A percentile compares a stretch with the other conserved stretches of the same genome.
Conservation (phyloP, 2,888 invertebrate species). For the Epistrophe grossulariae region DNA sequence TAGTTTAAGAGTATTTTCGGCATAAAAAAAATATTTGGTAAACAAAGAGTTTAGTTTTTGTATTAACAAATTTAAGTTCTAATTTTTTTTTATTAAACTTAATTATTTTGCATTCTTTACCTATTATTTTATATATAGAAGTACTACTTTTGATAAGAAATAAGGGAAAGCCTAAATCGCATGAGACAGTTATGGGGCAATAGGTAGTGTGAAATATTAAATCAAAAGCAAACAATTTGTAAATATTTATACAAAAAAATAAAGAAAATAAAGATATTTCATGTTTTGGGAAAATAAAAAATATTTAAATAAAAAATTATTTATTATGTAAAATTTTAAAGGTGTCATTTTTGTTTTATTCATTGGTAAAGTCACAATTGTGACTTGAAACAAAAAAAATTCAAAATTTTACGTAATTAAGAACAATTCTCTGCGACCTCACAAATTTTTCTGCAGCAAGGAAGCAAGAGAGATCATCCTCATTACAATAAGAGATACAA, state of each 20-base stretch:
- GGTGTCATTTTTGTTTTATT: neutral
- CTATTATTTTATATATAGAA: conserved; percentile 3
- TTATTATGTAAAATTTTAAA: conserved; percentile 63
- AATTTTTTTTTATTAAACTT: conserved; percentile 28
- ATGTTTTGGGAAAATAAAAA: conserved; percentile 54
- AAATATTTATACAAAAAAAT: conserved; percentile 63
- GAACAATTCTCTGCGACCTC: too few relatives aligned
- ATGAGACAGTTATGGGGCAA: conserved; percentile 34
- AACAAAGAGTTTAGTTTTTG: conserved; percentile 15
- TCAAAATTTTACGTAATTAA: too few relatives aligned
- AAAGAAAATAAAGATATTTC: conserved; percentile 49
- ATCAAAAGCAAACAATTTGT: conserved; percentile 55
- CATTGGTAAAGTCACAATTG: too few relatives aligned
- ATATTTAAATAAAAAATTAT: conserved; percentile 71
- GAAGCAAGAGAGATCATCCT: too few relatives aligned
- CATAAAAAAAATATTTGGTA: conserved; percentile 10
- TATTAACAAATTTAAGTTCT: conserved; percentile 34
- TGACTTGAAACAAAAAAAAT: too few relatives aligned
- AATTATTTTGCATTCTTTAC: conserved; percentile 13
- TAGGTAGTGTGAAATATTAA: conserved; percentile 44
- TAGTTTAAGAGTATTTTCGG: conserved; percentile 35
- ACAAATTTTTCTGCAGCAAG: too few relatives aligned
- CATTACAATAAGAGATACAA: too few relatives aligned
- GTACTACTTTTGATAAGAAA: conserved; percentile 16
- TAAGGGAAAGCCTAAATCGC: conserved; percentile 5